Evolutionary conservation across 2,797 vertebrate genomes (phyloP).

Genomic region (Pseudochirops cupreus): DNA sequence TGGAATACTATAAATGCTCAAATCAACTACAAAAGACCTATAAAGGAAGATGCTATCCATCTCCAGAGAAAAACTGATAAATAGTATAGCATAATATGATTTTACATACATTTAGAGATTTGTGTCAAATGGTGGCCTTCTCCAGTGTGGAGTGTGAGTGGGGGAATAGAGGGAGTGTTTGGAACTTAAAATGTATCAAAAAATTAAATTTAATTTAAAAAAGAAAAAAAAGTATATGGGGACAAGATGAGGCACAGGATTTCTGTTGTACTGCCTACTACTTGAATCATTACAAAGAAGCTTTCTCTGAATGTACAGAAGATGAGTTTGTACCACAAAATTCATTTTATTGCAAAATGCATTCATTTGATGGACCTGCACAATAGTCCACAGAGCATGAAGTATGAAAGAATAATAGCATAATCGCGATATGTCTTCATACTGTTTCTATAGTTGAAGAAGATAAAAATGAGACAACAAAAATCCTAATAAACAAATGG

Average conservation of each 20-base stretch:
- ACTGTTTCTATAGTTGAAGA: background rate
- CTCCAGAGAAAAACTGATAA: background rate
- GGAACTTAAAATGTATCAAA: no score
- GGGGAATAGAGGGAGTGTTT: no score
- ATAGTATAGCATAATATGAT: background rate
- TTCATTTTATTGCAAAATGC: background rate
- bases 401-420: background rate
- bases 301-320: background rate
- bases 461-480: background rate
- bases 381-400: background rate
- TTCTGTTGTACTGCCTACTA: background rate
- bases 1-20: background rate
- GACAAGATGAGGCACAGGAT: background rate
- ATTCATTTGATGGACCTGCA: background rate
- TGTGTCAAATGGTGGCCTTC: no score
- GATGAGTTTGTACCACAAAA: background rate
- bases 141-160: no score
- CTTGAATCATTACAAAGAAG: background rate
- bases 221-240: no score
- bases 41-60: background rate
- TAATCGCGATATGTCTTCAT: background rate
- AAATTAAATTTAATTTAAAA: no score
- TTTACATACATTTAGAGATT: background rate
- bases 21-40: background rate
- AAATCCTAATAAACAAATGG: background rate